Conservation (phyloP, 2,113 vertebrate species). For the Calypte anna region DNA sequence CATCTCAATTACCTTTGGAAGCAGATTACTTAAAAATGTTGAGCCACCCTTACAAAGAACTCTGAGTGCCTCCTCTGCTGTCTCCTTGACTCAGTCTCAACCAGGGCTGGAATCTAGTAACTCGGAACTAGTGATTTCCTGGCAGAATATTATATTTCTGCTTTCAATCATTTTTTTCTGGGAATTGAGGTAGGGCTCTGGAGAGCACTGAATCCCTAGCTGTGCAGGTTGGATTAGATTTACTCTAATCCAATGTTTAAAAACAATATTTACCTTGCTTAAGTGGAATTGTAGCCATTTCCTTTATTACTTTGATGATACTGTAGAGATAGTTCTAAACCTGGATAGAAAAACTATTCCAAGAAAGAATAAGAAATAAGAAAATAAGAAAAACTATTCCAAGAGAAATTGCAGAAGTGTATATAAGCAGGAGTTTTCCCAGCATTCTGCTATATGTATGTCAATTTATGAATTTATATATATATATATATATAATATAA, state of each 20-base stretch:
- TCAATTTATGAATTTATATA: neutral
- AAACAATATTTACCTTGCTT: slow-evolving; percentile 64
- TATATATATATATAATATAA: neutral
- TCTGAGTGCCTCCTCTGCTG: slow-evolving; percentile 37
- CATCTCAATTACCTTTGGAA: slow-evolving; percentile 23
- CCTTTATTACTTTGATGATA: slow-evolving; percentile 48
- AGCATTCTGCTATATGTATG: neutral
- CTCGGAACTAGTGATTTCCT: slow-evolving; percentile 61
- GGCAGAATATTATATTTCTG: slow-evolving; percentile 61
- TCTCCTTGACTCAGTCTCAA: slow-evolving; percentile 42
- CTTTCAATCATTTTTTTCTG: slow-evolving; percentile 53
- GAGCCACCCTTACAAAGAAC: neutral
- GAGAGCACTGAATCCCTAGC: neutral
- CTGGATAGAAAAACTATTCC: no score
- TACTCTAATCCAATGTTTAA: slow-evolving; percentile 53
- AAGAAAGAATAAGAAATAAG: no score
- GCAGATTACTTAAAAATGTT: slow-evolving; percentile 1
- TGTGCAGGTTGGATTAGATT: slow-evolving; percentile 35
- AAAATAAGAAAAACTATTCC: neutral
- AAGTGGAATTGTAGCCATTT: slow-evolving; percentile 61
- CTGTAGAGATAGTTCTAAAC: slow-evolving; percentile 40
- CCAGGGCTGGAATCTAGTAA: slow-evolving; percentile 48
- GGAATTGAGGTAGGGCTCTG: slow-evolving; percentile 36
- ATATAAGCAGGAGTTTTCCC: neutral
- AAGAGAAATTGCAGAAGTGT: neutral